Base-by-base conservation (phyloP, 2,113 vertebrate genomes). In the Condylura cristata region DNA sequence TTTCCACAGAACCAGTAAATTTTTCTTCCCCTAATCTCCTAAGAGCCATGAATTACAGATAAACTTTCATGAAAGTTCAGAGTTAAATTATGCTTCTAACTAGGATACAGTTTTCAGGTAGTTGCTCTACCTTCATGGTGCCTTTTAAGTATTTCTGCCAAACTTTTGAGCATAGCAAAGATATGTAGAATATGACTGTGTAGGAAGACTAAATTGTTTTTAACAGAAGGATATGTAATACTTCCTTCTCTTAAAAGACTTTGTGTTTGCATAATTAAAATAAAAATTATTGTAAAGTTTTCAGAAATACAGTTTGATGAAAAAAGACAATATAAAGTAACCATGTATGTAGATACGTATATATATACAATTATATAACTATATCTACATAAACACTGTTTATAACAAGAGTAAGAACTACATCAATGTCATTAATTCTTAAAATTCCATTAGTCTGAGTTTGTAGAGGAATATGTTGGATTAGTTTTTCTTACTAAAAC, bases 311-410 rank as follows among this genome's bases (percentile, higher is more conserved):
- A 85, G 51, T 71, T 96, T 96, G 91, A 93, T 95, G 96, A 93
- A 89, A 26, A 93, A 92, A 91, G 93, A 96, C 89, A 48, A 88
- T 93, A 96, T 70, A 89, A 97, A 86, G n/a, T 86, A 90, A 71
- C 26, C 44, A 86, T 88, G 90, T 95, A 51, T 94, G 94, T 91
- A 97, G 96, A 95, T 96, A 96, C 2, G 90, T 96, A 72, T 91
- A 86, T 93, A 86, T 96, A 94, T 90, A 93, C 86, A 96, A 75
- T 93, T 96, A 93, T 94, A 96, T 91, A 97, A 94, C 78, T 95
- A 86, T 97, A 97, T 95, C 95, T 95, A 96, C 96, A 90, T 66
- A 76, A 84, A 93, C 44, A 87, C 71, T 91, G 89, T 75, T 76
- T 86, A 85, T 86, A 86, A 84, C 53, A 90, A 94, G 79, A 68